A percentile compares a stretch with the other conserved stretches of the same genome.
Evolutionary conservation across 2,113 vertebrate species (phyloP).

Genomic region (Toxostoma redivivum): DNA sequence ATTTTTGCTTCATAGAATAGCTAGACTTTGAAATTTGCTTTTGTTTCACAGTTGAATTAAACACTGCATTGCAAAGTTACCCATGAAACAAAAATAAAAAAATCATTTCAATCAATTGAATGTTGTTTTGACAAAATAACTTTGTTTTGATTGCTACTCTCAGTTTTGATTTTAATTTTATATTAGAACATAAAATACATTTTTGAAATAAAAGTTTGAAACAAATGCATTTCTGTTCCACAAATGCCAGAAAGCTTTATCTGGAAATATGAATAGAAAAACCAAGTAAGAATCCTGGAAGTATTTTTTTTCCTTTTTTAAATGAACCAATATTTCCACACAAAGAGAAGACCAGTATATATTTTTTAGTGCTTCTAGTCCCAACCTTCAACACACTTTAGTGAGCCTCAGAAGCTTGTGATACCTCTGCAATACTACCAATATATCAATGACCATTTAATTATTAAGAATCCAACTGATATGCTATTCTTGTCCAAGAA

Average conservation of each 20-base stretch:
- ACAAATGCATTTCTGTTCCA: neutral
- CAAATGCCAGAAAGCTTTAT: neutral
- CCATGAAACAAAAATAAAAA: constrained; percentile 35
- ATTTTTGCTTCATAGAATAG: neutral
- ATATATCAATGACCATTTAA: neutral
- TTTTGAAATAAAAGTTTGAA: constrained; percentile 43
- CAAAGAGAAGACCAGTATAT: neutral
- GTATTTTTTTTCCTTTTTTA: no score
- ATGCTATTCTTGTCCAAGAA: neutral
- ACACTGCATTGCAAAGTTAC: neutral
- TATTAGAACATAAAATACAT: constrained; percentile 3
- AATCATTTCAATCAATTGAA: constrained; percentile 24
- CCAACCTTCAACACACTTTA: neutral
- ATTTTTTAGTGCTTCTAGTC: neutral
- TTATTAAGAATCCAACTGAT: neutral
- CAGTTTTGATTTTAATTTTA: constrained; percentile 37
- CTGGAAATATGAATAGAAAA: neutral
- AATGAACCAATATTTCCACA: neutral
- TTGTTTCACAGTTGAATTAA: constrained; percentile 39
- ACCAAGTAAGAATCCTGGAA: neutral
- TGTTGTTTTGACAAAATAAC: constrained; percentile 63
- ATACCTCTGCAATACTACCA: neutral
- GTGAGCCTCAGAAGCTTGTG: neutral
- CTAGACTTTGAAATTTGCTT: neutral
- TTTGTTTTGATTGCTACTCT: constrained; percentile 53